Evolutionary conservation across 2,888 invertebrate genomes (phyloP).

Genomic region (Rhaphigaster nebulosa): DNA sequence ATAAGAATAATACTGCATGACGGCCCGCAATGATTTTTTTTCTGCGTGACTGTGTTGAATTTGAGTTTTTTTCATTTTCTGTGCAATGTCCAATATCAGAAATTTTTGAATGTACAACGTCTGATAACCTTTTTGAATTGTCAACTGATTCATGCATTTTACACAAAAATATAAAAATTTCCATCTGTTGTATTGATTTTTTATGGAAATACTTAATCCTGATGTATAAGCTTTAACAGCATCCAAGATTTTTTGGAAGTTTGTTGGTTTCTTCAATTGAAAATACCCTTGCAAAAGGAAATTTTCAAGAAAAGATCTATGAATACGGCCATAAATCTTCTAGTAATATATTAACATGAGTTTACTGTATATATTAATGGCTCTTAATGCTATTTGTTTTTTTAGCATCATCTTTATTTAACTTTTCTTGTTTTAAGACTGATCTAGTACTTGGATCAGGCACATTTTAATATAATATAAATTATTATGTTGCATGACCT

Average conservation of each 20-base stretch:
- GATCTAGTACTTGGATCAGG: conserved; percentile 44
- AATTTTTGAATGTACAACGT: too few species aligned
- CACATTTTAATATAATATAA: conserved; percentile 22
- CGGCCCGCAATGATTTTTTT: too few species aligned
- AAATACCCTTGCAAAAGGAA: neutral
- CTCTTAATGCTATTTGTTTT: neutral
- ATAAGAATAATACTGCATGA: too few species aligned
- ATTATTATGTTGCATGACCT: conserved; percentile 55
- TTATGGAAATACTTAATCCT: neutral
- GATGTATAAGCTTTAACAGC: neutral
- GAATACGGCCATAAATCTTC: neutral
- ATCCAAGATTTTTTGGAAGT: neutral
- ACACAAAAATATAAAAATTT: neutral
- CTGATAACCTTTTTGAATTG: neutral
- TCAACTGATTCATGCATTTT: neutral
- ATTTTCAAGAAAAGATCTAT: neutral
- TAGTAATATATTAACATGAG: neutral
- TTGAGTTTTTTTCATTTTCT: too few species aligned
- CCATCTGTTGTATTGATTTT: neutral
- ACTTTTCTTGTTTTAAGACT: conserved; percentile 22
- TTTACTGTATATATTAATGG: neutral
- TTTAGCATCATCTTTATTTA: neutral
- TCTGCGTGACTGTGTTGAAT: too few species aligned
- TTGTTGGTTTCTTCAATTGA: neutral
- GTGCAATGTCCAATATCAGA: too few species aligned